phyloP scores from a whole-genome alignment of 2,797 vertebrate species.

The Taenioides sp. region DNA sequence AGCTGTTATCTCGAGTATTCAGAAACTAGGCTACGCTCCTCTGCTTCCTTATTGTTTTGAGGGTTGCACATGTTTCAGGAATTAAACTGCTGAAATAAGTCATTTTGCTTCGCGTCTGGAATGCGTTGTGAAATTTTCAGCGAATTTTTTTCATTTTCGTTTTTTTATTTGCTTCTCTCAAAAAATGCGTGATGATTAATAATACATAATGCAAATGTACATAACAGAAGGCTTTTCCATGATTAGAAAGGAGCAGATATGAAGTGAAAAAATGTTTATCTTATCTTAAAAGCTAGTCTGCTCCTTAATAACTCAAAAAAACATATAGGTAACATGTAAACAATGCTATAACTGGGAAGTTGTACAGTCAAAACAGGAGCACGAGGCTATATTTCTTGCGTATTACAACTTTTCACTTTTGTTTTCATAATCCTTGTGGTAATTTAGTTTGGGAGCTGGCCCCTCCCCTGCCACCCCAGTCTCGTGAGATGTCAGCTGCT shows the following conservation, averaged over 20 bases:
- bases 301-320: too few relatives aligned
- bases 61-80: neutral
- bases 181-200: too few relatives aligned
- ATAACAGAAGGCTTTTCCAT: too few relatives aligned
- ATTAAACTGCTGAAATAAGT: neutral
- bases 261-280: too few relatives aligned
- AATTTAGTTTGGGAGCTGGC: slow-evolving; percentile 25
- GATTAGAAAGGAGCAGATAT: too few relatives aligned
- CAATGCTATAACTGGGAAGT: neutral
- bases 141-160: too few relatives aligned
- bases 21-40: neutral
- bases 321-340: too few relatives aligned
- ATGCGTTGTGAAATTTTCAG: neutral
- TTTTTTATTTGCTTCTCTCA: too few relatives aligned
- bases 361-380: slow-evolving; percentile 14
- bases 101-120: neutral
- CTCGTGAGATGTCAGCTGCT: slow-evolving; percentile 71
- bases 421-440: neutral
- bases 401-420: neutral
- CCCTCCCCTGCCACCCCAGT: slow-evolving; percentile 23
- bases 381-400: neutral
- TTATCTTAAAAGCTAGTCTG: too few relatives aligned
- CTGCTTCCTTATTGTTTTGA: neutral
- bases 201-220: too few relatives aligned
- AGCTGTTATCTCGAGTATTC: neutral